phyloP scores from a whole-genome alignment of 2,888 invertebrate species.

The Neuroscelio doddi region DNA sequence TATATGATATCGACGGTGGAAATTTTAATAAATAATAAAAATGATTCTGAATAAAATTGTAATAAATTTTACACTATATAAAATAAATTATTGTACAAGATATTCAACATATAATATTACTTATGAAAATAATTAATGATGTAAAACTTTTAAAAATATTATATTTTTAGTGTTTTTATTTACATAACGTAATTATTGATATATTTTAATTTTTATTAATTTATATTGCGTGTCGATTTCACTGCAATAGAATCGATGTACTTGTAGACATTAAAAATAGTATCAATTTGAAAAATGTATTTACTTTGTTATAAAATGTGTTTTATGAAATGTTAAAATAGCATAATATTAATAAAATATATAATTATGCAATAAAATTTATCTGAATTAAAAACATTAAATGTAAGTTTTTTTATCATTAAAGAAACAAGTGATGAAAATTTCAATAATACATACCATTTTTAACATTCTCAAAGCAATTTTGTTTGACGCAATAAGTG shows the following conservation, averaged over 20 bases:
- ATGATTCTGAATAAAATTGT: conserved; percentile 5
- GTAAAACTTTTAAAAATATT: no score
- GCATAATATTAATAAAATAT: background rate
- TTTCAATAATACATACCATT: conserved; percentile 12
- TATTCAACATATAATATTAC: no score
- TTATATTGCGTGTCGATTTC: no score
- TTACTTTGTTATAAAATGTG: background rate
- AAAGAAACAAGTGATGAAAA: background rate
- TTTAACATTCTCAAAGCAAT: conserved; percentile 23
- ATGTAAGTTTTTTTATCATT: no score
- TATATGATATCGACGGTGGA: conserved; percentile 27
- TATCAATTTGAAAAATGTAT: conserved; percentile 4
- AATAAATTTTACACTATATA: conserved; percentile 3
- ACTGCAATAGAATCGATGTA: conserved; percentile 36
- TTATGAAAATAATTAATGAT: no score
- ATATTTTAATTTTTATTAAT: no score
- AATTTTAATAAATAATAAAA: conserved; percentile 28
- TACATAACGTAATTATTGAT: no score
- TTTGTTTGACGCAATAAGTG: conserved; percentile 8
- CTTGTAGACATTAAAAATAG: conserved; percentile 24
- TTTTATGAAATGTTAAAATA: background rate
- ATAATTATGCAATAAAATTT: no score
- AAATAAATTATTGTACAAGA: no score
- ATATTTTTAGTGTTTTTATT: no score
- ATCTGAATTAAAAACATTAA: no score